Evolutionary conservation across 64 coral and sea anemone genomes (phyloP).

Genomic region (Acropora tenuis): DNA sequence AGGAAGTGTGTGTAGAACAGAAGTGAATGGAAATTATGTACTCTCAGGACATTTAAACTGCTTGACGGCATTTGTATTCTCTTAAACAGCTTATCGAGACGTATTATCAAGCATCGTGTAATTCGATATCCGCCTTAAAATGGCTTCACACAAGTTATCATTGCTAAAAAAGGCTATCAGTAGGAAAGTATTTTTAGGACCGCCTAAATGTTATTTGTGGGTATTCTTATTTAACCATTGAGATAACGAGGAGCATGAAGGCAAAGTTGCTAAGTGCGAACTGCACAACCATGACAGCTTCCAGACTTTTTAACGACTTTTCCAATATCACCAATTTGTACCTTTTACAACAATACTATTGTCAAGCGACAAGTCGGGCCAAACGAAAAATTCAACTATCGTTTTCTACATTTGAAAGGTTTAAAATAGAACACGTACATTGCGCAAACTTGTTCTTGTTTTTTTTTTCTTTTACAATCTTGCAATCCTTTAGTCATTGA

Average conservation of each 20-base stretch:
- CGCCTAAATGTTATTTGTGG: neutral
- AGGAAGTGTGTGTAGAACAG: neutral
- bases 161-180: neutral
- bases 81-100: too few relatives aligned
- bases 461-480: neutral
- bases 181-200: neutral
- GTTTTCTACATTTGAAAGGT: too few relatives aligned
- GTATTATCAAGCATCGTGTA: neutral
- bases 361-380: too few relatives aligned
- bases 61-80: neutral
- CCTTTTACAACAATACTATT: neutral
- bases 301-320: neutral
- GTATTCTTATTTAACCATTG: too few relatives aligned
- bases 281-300: neutral
- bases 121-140: constrained; percentile 28
- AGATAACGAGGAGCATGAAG: too few relatives aligned
- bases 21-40: neutral
- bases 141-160: neutral
- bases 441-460: neutral
- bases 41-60: neutral
- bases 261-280: neutral
- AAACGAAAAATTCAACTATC: too few relatives aligned
- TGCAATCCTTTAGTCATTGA: too few relatives aligned
- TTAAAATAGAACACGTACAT: neutral
- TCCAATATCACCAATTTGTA: neutral